Conservation (phyloP, 2,113 vertebrate species). For the Chunga burmeisteri region DNA sequence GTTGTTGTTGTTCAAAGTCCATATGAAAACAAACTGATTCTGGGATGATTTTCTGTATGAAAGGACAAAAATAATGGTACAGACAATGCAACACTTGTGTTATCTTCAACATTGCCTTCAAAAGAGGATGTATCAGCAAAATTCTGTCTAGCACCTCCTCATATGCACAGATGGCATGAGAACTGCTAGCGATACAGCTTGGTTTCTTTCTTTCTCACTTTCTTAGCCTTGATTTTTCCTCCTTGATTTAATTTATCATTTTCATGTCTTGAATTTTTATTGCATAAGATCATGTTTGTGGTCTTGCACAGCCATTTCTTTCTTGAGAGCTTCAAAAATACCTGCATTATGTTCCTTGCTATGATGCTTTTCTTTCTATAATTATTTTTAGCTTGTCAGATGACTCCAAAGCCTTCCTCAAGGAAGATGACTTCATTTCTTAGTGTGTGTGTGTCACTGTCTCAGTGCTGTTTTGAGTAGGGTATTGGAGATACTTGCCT, state of each 20-base stretch:
- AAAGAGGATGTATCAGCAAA: slow-evolving; percentile 8
- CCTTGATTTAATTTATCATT: background rate
- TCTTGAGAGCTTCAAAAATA: background rate
- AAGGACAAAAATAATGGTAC: background rate
- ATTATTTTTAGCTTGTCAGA: background rate
- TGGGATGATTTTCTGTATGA: background rate
- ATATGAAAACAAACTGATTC: background rate
- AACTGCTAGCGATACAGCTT: background rate
- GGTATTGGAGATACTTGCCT: background rate
- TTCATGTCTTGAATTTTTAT: background rate
- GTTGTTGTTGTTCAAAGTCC: background rate
- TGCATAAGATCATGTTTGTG: background rate
- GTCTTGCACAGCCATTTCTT: background rate
- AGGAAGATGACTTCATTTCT: background rate
- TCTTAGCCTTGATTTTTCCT: background rate
- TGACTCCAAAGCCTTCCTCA: background rate
- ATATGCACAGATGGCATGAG: slow-evolving; percentile 23
- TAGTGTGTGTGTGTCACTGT: background rate
- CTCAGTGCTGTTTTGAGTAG: background rate
- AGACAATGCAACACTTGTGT: background rate
- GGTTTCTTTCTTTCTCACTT: background rate
- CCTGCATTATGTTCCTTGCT: background rate
- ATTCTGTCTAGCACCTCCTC: slow-evolving; percentile 22
- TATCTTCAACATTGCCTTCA: background rate
- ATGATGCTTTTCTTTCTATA: background rate